Evolutionary conservation across 2,113 vertebrate genomes (phyloP), one percentile per base, ranked within the genome.

Genomic region (Clinocottus analis): DNA sequence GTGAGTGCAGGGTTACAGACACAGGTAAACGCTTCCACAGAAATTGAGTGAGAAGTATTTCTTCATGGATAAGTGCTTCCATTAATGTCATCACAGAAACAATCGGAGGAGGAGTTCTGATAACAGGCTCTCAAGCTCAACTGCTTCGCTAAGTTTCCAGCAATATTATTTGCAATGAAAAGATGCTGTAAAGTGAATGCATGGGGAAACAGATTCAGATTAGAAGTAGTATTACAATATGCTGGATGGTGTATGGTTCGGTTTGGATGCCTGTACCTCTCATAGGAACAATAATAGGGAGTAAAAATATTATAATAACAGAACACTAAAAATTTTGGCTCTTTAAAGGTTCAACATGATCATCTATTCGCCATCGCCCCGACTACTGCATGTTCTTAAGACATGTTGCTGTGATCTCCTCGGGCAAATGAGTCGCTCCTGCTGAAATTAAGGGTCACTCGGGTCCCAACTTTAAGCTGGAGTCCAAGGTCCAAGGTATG

Each of bases 301-400:
- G 75, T 58, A 17, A 0, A 77, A 72, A 75, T 84, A 77, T 80
- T 72, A 31, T 3, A 31, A 31, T 19, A 5, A 64, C 19, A 77
- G 43, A 64, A 69, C 68, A 23, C 25, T 79, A 78, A 3, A 72
- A 41, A 76, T 75, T 91, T 93, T 93, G 90, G 86, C 87, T 90
- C 82, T 71, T 84, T 39, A 75, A 83, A 83, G 65, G 53, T 79
- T 84, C 43, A 80, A 66, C 43, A 71, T 47, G 67, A 77, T 77
- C 16, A 39, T 87, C 60, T 58, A 21, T 75, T 58, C 49, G 64
- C 71, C 61, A 64, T 67, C 14, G 29, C 73, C 77, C 81, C 6
- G 17, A 68, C 55, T 35, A 78, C 35, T 55, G 13, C 33, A 35
- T 79, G 82, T 78, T 74, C 43, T 77, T 13, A 78, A 33, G 68